A percentile compares a stretch with the other conserved stretches of the same genome.
Conservation (phyloP, 2,888 invertebrate species). For the Subacronicta megacephala region DNA sequence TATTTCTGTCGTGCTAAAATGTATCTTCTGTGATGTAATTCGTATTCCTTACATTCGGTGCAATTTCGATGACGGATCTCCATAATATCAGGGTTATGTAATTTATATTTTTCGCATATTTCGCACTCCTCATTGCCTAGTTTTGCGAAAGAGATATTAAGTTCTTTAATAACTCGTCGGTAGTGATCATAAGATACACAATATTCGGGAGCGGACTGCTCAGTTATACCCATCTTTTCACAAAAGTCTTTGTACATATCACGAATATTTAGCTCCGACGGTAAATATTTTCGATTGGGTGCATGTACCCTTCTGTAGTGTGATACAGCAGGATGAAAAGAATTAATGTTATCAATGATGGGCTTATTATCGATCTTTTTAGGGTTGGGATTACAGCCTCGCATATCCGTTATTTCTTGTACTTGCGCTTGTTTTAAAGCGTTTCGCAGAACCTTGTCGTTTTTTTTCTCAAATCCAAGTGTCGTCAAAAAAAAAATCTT, state of each 20-base stretch:
- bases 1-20: constrained; percentile 12
- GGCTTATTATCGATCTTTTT: constrained; percentile 24
- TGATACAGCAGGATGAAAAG: constrained; percentile 19
- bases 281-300: not conserved
- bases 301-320: constrained; percentile 23
- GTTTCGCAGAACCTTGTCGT: constrained; percentile 1
- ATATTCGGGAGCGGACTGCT: constrained; percentile 9
- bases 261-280: no score
- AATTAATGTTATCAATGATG: constrained; percentile 14
- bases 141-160: no score
- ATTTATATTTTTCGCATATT: no score
- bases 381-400: constrained; percentile 25
- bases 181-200: constrained; percentile 22
- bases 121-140: no score
- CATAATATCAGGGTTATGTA: constrained; percentile 7
- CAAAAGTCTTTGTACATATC: no score
- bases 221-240: no score
- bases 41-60: not conserved
- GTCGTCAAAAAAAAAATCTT: constrained; percentile 21
- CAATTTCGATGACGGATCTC: constrained; percentile 20
- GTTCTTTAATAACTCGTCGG: no score
- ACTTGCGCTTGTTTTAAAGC: constrained; percentile 17
- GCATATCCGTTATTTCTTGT: constrained; percentile 17
- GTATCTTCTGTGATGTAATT: no score
- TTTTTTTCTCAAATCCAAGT: constrained; percentile 10